phyloP scores from a whole-genome alignment of 1,140 invertebrate species.

The Dendroctonus valens region DNA sequence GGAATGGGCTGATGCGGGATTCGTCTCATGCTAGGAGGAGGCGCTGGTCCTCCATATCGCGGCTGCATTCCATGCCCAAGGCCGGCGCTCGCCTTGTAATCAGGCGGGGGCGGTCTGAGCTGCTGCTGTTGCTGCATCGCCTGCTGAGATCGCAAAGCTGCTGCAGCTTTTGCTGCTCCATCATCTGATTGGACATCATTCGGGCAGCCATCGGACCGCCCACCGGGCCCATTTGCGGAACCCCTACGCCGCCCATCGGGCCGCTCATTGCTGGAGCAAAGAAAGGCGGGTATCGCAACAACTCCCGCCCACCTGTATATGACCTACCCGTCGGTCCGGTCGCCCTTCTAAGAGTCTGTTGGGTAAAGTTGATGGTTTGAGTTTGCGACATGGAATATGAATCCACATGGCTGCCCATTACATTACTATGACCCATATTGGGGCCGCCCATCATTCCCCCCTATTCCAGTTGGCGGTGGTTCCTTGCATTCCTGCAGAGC shows the following conservation, averaged over 20 bases:
- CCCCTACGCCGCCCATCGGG: slow-evolving; percentile 39
- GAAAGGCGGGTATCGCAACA: not conserved
- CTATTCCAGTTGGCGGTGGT: not conserved
- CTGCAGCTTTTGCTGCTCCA: slow-evolving; percentile 48
- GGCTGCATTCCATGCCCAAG: slow-evolving; percentile 60
- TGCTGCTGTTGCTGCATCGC: slow-evolving; percentile 40
- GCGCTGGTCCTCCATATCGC: slow-evolving; percentile 40
- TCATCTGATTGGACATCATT: slow-evolving; percentile 36
- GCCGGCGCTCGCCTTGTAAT: slow-evolving; percentile 68
- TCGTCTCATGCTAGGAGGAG: slow-evolving; percentile 59
- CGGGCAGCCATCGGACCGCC: slow-evolving; percentile 31
- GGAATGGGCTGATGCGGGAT: slow-evolving; percentile 67
- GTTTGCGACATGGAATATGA: slow-evolving; percentile 73
- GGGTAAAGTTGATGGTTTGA: slow-evolving; percentile 80
- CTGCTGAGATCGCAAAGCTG: slow-evolving; percentile 34
- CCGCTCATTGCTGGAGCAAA: slow-evolving; percentile 21
- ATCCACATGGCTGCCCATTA: slow-evolving; percentile 49
- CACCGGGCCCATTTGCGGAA: slow-evolving; percentile 34
- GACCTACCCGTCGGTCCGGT: slow-evolving; percentile 33
- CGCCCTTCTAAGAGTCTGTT: slow-evolving; percentile 62
- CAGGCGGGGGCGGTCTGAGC: slow-evolving; percentile 67
- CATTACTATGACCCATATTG: slow-evolving; percentile 28
- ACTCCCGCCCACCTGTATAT: too few relatives aligned
- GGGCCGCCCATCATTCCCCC: slow-evolving; percentile 36
- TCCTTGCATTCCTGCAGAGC: slow-evolving; percentile 16